These are phyloP conservation scores for Accipiter cooperii DNA, from an alignment of 2,113 vertebrate species.

Conservation along the genomic window DNA sequence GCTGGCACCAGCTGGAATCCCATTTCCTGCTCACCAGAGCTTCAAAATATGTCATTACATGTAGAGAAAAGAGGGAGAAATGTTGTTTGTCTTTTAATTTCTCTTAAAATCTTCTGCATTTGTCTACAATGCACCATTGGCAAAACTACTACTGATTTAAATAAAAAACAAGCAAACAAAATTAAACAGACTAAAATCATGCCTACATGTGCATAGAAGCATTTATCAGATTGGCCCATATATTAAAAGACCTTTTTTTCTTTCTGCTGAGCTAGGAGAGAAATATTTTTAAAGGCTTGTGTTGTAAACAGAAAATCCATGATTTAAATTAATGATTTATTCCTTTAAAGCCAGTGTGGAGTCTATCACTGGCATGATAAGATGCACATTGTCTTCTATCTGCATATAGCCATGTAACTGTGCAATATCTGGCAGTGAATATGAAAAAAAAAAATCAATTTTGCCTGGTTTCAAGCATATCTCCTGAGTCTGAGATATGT, in stretches of 20 bases:
- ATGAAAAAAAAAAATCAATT: conserved; percentile 55
- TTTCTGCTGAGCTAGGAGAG: conserved; percentile 4
- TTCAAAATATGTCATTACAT: conserved; percentile 53
- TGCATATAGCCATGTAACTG: conserved; percentile 56
- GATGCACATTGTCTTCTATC: conserved; percentile 62
- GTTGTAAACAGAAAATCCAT: conserved; percentile 52
- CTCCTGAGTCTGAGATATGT: conserved; percentile 59
- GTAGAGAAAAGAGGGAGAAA: conserved; percentile 20
- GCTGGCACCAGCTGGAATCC: conserved; percentile 64
- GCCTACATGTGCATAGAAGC: background rate
- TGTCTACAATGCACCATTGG: background rate
- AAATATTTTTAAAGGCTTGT: conserved; percentile 31
- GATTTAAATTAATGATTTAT: conserved; percentile 73
- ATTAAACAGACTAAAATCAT: background rate
- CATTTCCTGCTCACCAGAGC: conserved; percentile 61
- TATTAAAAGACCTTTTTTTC: conserved; percentile 2
- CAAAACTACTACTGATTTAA: conserved; percentile 26
- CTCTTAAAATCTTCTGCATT: conserved; percentile 8
- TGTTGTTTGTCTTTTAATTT: conserved; percentile 27
- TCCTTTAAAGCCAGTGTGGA: conserved; percentile 48
- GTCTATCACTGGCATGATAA: conserved; percentile 63
- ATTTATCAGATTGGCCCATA: background rate
- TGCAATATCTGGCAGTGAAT: conserved; percentile 60
- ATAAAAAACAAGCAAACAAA: background rate
- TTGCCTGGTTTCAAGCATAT: conserved; percentile 61